Conservation (phyloP, 2,888 invertebrate genomes). For the Acanthopleura granulata region DNA sequence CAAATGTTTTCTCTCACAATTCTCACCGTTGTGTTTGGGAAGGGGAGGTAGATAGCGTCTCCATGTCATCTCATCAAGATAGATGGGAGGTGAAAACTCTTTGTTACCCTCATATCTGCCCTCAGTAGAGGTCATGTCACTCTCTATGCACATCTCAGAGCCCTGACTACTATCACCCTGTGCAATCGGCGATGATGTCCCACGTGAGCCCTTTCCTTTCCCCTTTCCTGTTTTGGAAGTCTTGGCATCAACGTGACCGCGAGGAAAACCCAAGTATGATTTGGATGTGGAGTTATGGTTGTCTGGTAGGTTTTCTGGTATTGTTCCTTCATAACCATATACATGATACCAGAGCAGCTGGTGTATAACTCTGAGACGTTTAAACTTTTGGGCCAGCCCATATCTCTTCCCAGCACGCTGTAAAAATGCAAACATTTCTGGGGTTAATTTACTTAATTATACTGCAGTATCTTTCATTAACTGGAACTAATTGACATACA, state of each 20-base stretch:
- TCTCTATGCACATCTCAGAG: no score
- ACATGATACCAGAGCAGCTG: conserved; percentile 80
- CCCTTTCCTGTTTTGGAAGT: conserved; percentile 17
- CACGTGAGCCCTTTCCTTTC: not conserved
- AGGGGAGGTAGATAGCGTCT: conserved; percentile 81
- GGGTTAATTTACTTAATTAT: no score
- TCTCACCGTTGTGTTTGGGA: conserved; percentile 73
- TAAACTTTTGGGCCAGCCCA: conserved; percentile 76
- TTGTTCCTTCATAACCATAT: conserved; percentile 71
- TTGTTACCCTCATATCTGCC: no score
- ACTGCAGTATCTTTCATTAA: no score
- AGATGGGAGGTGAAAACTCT: no score
- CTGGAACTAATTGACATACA: no score
- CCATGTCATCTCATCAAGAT: conserved; percentile 73
- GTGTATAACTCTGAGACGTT: conserved; percentile 78
- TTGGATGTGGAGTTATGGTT: not conserved
- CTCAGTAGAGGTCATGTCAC: no score
- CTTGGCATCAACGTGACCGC: conserved; percentile 37
- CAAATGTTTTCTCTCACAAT: no score
- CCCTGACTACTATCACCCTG: no score
- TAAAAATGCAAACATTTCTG: not conserved
- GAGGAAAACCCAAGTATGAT: not conserved
- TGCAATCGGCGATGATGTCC: not conserved
- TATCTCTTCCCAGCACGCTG: conserved; percentile 44
- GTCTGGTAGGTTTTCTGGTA: not conserved